phyloP scores from a whole-genome alignment of 2,113 vertebrate genomes.

The Campylomormyrus numenius region DNA sequence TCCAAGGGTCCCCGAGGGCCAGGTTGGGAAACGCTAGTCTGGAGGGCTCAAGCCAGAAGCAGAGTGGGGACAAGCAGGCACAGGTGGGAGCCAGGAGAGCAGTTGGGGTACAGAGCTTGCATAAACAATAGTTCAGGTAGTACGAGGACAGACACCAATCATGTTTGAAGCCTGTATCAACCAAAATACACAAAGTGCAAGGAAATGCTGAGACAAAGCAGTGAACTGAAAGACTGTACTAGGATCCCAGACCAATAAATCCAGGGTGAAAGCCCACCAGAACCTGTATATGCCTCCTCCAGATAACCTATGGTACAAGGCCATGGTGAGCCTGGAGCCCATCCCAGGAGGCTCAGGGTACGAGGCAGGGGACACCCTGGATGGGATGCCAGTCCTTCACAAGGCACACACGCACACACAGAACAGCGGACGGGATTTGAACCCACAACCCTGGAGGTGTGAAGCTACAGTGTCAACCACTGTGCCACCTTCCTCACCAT shows the following conservation, averaged over 20 bases:
- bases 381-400: constrained; percentile 2
- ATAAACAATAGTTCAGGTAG: neutral
- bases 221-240: neutral
- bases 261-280: constrained; percentile 7
- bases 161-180: neutral
- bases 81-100: neutral
- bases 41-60: neutral
- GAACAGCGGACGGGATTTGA: neutral
- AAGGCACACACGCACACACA: neutral
- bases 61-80: neutral
- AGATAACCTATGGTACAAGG: neutral
- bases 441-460: neutral
- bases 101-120: neutral
- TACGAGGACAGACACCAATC: neutral
- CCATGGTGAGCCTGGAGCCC: neutral
- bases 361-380: neutral
- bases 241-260: neutral
- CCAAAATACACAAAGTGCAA: neutral
- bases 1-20: neutral
- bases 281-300: neutral
- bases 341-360: neutral
- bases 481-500: neutral
- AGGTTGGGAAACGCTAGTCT: neutral
- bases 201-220: neutral
- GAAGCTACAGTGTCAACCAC: neutral